Evolutionary conservation across 1,140 invertebrate genomes (phyloP).

Genomic region (Cyrtorhinus lividipennis): DNA sequence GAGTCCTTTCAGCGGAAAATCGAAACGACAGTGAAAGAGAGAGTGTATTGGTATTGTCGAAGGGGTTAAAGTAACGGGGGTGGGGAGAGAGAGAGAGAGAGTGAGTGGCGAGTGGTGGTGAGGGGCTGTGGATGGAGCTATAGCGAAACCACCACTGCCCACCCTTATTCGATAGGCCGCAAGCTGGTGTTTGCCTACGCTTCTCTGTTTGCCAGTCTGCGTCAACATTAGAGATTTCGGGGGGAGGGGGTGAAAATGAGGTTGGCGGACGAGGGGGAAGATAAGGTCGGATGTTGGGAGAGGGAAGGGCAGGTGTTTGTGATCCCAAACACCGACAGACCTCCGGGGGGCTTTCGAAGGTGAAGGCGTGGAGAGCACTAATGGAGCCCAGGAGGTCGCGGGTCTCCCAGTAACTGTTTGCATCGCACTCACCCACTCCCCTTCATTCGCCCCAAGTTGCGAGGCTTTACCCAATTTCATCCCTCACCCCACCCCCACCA

Average conservation of each 20-base stretch:
- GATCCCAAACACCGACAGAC: too few species aligned
- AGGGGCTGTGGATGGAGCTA: neutral
- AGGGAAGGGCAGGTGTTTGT: neutral
- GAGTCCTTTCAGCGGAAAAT: too few species aligned
- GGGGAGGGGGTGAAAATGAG: neutral
- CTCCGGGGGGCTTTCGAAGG: neutral
- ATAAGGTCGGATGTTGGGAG: neutral
- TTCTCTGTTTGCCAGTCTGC: neutral
- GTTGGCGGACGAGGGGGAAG: neutral
- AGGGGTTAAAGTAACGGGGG: slow-evolving; percentile 15
- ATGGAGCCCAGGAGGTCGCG: neutral
- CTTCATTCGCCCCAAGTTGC: too few species aligned
- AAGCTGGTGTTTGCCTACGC: neutral
- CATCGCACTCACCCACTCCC: too few species aligned
- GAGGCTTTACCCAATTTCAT: too few species aligned
- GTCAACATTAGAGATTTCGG: neutral
- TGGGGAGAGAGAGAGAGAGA: slow-evolving; percentile 10
- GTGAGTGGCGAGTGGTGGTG: slow-evolving; percentile 11
- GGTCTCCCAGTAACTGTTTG: neutral
- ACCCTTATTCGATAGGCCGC: neutral
- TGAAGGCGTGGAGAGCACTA: neutral
- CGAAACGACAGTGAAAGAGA: too few species aligned
- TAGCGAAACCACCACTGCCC: neutral
- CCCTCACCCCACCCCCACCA: neutral
- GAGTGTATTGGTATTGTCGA: too few species aligned